Percentiles rank a stretch among this genome's conserved stretches.
Evolutionary conservation across 2,797 vertebrate species (phyloP).

Genomic region (Mionectes olivaceus): DNA sequence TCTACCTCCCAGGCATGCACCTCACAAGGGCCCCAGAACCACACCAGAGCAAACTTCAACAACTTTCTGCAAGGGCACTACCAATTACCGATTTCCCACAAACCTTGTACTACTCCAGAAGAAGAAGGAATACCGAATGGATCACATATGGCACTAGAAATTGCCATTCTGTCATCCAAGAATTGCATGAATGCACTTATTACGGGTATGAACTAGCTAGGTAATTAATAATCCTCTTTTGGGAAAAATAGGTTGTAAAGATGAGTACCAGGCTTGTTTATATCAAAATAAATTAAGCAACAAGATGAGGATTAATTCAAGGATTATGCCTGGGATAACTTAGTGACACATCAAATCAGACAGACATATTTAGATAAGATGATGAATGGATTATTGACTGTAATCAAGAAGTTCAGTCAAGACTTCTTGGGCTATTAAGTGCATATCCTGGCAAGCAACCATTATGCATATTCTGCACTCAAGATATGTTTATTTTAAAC

Average conservation of each 20-base stretch:
- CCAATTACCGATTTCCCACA: neutral
- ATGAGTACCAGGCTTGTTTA: neutral
- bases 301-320: neutral
- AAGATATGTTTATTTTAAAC: slow-evolving; percentile 29
- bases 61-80: neutral
- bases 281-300: neutral
- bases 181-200: neutral
- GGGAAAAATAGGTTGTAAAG: neutral
- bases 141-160: neutral
- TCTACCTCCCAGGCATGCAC: neutral
- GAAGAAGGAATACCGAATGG: neutral
- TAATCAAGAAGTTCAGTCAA: slow-evolving; percentile 21
- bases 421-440: neutral
- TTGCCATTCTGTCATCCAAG: neutral
- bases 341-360: neutral
- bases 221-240: neutral
- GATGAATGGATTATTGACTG: slow-evolving; percentile 9
- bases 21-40: neutral
- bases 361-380: neutral
- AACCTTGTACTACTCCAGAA: neutral
- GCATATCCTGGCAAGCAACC: neutral
- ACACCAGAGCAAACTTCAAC: neutral
- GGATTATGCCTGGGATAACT: neutral
- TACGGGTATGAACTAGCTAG: neutral
- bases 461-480: neutral